Evolutionary conservation across 2,797 vertebrate genomes (phyloP), one percentile per base, ranked within the genome.

Genomic region (Phataginus tetradactyla): DNA sequence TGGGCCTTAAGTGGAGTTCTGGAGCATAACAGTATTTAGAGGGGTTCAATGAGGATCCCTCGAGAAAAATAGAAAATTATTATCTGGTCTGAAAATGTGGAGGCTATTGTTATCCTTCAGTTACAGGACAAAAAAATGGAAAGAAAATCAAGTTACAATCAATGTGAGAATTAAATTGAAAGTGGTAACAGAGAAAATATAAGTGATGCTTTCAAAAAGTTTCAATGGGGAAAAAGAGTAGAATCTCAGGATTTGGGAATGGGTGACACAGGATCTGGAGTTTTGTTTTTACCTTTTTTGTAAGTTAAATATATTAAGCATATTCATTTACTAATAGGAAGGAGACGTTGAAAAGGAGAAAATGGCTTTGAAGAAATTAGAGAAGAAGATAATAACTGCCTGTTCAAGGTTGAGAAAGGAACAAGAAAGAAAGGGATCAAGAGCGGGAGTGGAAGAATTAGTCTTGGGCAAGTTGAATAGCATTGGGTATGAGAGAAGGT

Each of bases 1-100:
- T 83, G 79, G 13, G 34, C 27, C 17, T 45, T 14, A 79, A 78
- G 72, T 23, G 42, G 14, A 14, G 2, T 49, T 55, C n/a, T 69
- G 23, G 8, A 87, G 14, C 29, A 39, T 45, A 93, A 37, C 0
- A 77, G 13, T 7, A 64, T 69, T 63, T 34, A 32, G 10, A 4
- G 32, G 74, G 5, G 5, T 68, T 72, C 34, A 68, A 8, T 25
- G 17, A 11, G 1, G 1, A 78, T 81, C 25, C 49, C 4, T 21
- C n/a, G 32, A 86, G 74, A 39, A 88, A 91, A 80, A 77, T 39
- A n/a, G 27, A 77, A 93, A 93, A 68, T 45, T 23, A 86, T 63
- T 39, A 39, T 29, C 61, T 39, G 14, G 10, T 32, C 17, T 77
- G 39, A 85, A 78, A 87, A 61, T 27, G 14, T 37, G 55, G 7